A percentile compares a stretch with the other conserved stretches of the same genome.
phyloP scores from a whole-genome alignment of 2,797 vertebrate species.

The Gymnocypris eckloni region DNA sequence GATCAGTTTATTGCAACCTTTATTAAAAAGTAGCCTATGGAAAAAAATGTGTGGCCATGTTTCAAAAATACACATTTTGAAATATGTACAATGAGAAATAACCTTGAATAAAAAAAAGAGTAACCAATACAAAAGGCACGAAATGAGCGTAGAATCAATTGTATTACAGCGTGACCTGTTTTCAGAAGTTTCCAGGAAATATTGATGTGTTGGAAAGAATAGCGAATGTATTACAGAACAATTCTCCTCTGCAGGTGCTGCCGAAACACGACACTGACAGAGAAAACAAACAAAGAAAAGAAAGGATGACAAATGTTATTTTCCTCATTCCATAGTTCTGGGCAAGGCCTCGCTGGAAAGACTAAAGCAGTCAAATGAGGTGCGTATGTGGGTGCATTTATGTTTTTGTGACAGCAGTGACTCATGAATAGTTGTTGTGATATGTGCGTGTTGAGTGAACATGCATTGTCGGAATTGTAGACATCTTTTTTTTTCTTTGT shows the following conservation, averaged over 20 bases:
- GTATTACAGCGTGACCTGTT: background rate
- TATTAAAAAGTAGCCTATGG: no score
- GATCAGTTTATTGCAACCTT: no score
- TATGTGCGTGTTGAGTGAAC: constrained; percentile 74
- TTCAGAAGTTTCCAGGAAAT: constrained; percentile 1
- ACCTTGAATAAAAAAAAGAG: background rate
- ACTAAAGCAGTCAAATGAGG: constrained; percentile 68
- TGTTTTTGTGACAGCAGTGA: constrained; percentile 47
- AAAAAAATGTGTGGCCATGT: no score
- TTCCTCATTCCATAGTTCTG: constrained; percentile 50
- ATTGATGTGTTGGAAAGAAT: background rate
- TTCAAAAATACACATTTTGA: background rate
- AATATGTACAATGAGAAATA: background rate
- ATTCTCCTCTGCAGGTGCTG: constrained; percentile 71
- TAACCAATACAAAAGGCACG: background rate
- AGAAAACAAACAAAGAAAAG: constrained; percentile 72
- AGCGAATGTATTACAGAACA: background rate
- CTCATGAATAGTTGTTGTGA: constrained; percentile 77
- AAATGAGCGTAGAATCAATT: background rate
- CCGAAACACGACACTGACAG: constrained; percentile 61
- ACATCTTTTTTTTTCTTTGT: constrained; percentile 59
- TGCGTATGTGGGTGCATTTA: constrained; percentile 61
- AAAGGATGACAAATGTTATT: constrained; percentile 61
- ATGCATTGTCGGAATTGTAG: constrained; percentile 76
- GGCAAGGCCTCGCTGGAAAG: constrained; percentile 55